Conservation (phyloP, 37 sponge, comb jelly and placozoan genomes). For the Diacarnus erythraeanus region DNA sequence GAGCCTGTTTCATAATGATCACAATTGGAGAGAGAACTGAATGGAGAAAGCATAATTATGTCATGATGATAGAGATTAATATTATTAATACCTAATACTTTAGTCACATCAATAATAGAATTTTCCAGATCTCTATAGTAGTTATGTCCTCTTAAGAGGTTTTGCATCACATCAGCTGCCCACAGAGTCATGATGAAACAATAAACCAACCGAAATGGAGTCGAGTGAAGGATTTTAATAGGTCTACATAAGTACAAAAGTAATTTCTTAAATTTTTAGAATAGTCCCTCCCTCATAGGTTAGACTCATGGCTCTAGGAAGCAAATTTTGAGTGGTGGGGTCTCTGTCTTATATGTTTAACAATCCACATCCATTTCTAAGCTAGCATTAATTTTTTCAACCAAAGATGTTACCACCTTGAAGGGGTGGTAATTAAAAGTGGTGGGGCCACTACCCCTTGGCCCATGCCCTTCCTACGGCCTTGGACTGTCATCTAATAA, state of each 20-base stretch:
- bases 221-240: slow-evolving; percentile 18
- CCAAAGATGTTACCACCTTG: too few species aligned
- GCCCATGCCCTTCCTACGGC: too few species aligned
- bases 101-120: slow-evolving; percentile 13
- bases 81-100: slow-evolving; percentile 14
- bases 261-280: too few species aligned
- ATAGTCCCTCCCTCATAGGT: too few species aligned
- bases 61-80: slow-evolving; percentile 20
- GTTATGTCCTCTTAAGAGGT: slow-evolving; percentile 5
- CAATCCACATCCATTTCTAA: too few species aligned
- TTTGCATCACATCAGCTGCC: slow-evolving; percentile 37
- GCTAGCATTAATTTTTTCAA: too few species aligned
- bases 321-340: too few species aligned
- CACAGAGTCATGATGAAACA: slow-evolving; percentile 31
- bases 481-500: too few species aligned
- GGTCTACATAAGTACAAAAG: slow-evolving; percentile 35
- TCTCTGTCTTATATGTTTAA: too few species aligned
- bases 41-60: not conserved
- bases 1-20: slow-evolving; percentile 42
- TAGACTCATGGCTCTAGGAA: too few species aligned
- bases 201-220: slow-evolving; percentile 24
- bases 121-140: slow-evolving; percentile 32
- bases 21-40: slow-evolving; percentile 29
- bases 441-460: too few species aligned
- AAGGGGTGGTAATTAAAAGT: too few species aligned